Evolutionary conservation across 2,113 vertebrate species (phyloP).

Genomic region (Dipodomys merriami): DNA sequence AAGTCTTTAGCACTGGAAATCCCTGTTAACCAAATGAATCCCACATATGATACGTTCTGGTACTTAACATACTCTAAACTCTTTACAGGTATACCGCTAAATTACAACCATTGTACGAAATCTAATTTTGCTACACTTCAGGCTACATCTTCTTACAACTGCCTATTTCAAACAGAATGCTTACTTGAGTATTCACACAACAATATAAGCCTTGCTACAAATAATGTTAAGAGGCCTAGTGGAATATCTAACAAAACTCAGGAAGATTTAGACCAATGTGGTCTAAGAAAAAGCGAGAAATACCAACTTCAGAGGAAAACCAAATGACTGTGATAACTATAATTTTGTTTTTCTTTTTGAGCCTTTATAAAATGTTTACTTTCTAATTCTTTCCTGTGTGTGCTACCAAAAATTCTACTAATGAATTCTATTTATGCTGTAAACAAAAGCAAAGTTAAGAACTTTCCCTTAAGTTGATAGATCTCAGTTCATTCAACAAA

Average conservation of each 20-base stretch:
- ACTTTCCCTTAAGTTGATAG: neutral
- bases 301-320: neutral
- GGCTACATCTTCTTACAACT: neutral
- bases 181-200: neutral
- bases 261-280: neutral
- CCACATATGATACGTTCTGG: neutral
- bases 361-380: neutral
- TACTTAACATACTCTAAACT: neutral
- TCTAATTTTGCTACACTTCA: neutral
- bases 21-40: neutral
- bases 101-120: neutral
- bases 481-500: neutral
- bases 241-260: neutral
- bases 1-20: neutral
- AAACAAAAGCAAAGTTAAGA: conserved; percentile 24
- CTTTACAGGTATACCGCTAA: neutral
- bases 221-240: neutral
- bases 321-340: neutral
- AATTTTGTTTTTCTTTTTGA: conserved; percentile 2
- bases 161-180: neutral
- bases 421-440: neutral
- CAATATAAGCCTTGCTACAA: neutral
- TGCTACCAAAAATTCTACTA: conserved; percentile 2
- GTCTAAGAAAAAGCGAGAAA: conserved; percentile 21
- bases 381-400: conserved; percentile 1